phyloP scores from a whole-genome alignment of 2,797 vertebrate genomes.

The Limnodromus scolopaceus region DNA sequence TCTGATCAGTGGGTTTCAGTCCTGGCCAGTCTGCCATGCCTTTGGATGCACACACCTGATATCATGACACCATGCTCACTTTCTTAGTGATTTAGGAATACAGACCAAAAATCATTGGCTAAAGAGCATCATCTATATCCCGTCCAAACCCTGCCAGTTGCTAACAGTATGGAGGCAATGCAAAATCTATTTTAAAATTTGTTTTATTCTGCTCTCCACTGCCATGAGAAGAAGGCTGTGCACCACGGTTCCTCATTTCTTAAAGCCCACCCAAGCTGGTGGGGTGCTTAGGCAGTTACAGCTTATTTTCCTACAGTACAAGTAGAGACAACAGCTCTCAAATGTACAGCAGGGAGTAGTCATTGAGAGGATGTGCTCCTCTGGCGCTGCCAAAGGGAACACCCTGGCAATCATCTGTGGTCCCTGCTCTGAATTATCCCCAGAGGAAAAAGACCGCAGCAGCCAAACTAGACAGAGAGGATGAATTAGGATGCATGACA shows the following conservation, averaged over 20 bases:
- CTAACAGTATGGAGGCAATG: background rate
- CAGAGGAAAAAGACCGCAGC: background rate
- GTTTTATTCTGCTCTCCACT: background rate
- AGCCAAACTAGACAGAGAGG: background rate
- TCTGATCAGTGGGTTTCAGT: background rate
- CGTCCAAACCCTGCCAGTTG: background rate
- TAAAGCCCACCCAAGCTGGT: background rate
- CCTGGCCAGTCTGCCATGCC: background rate
- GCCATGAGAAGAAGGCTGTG: background rate
- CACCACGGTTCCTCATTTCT: background rate
- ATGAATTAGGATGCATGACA: background rate
- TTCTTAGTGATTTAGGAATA: background rate
- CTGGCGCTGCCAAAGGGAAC: background rate
- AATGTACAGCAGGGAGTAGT: background rate
- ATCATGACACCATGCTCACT: fast-evolving
- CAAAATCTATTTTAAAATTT: background rate
- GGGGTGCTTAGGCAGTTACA: background rate
- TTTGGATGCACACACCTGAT: background rate
- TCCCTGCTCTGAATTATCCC: background rate
- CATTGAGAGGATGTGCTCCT: background rate
- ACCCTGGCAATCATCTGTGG: background rate
- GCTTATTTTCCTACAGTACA: background rate
- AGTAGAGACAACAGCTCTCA: background rate
- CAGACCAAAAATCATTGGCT: background rate
- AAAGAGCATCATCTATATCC: background rate